Evolutionary conservation across 2,113 vertebrate species (phyloP), one percentile per base, ranked within the genome.

Genomic region (Talpa occidentalis): DNA sequence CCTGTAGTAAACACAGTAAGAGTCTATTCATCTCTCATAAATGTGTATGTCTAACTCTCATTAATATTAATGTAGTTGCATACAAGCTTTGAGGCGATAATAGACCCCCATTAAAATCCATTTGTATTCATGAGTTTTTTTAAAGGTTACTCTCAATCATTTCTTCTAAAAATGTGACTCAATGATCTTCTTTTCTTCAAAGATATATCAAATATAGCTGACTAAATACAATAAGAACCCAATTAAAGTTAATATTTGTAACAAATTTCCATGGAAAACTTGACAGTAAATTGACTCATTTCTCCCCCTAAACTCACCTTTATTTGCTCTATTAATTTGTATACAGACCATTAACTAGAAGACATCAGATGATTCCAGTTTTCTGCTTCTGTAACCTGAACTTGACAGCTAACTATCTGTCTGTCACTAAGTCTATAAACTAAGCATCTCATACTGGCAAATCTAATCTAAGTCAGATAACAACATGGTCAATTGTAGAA

Each of bases 61-160:
- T 98, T 97, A 98, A 98, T 98, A 98, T 97, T 98, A 96, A 98
- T 97, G 94, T 60, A 92, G 60, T 77, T 92, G 76, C 90, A 90
- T 93, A 90, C 56, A 94, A 95, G 90, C 40, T 9, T 69, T 77
- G 97, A 96, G 95, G 92, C 14, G 79, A 97, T 97, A 98, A 98
- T 92, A 97, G 97, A 94, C 74, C 32, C 94, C 96, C 94, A 98
- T 98, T 98, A 98, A 98, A 98, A 98, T 95, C 94, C 96, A 97
- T 97, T 97, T 98, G 86, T 97, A 97, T 97, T 98, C 97, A 97
- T 90, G 93, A 98, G 90, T 89, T 95, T 95, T 93, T 93, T 90
- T 81, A 88, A 98, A 96, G 49, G 76, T 97, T 98, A 26, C 30
- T 94, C 91, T 97, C 87, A 94, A 93, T 97, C 96, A 94, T 80